A percentile compares a stretch with the other conserved stretches of the same genome.
Evolutionary conservation across 2,888 invertebrate species (phyloP).

Genomic region (Yponomeuta evonymella): DNA sequence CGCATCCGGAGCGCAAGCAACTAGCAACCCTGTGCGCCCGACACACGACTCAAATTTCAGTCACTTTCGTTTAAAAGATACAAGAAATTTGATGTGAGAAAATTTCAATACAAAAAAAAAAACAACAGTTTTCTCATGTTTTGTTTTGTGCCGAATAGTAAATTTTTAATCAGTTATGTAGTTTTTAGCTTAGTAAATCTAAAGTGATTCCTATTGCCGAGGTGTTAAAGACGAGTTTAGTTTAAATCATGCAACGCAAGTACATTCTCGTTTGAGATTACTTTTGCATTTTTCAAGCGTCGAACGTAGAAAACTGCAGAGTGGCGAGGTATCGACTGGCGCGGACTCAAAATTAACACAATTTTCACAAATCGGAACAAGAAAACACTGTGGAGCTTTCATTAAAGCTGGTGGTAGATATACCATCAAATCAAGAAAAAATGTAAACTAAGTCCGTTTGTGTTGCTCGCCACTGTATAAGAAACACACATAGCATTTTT

Average conservation of each 20-base stretch:
- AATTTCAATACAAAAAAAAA: neutral
- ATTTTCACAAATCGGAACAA: too few relatives aligned
- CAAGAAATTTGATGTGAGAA: neutral
- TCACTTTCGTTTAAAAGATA: slow-evolving; percentile 4
- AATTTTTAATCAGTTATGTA: neutral
- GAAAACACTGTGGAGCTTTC: too few relatives aligned
- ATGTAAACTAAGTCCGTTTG: slow-evolving; percentile 9
- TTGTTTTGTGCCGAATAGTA: neutral
- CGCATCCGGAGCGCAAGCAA: slow-evolving; percentile 11
- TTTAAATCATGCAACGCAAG: neutral
- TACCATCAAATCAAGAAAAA: neutral
- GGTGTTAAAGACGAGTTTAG: neutral
- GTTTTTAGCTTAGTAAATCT: neutral
- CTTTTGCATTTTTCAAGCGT: neutral
- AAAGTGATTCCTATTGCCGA: slow-evolving; percentile 1
- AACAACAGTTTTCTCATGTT: neutral
- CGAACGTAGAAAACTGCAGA: neutral
- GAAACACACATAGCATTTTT: slow-evolving; percentile 9
- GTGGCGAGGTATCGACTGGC: neutral
- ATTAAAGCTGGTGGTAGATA: too few relatives aligned
- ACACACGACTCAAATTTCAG: slow-evolving; percentile 15
- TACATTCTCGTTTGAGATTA: neutral
- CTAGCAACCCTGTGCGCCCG: slow-evolving; percentile 15
- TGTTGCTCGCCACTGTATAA: slow-evolving; percentile 15
- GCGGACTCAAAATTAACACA: too few relatives aligned